These are phyloP conservation scores for Callipepla squamata DNA, from an alignment of 2,113 vertebrate genomes.

Conservation along the genomic window DNA sequence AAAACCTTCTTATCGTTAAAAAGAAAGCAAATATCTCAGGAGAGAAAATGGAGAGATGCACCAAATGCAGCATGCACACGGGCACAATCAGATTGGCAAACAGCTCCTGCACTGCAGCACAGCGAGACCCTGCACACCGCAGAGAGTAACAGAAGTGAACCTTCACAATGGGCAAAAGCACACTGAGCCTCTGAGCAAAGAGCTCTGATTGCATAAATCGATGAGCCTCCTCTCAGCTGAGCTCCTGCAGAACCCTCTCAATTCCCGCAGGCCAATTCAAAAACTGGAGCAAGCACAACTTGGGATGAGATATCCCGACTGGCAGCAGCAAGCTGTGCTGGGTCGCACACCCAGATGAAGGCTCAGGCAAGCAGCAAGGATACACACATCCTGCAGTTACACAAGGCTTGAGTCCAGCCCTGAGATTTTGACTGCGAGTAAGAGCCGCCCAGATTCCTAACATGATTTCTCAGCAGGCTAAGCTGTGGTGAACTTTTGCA, in stretches of 20 bases:
- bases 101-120: background rate
- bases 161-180: background rate
- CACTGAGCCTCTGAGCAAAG: background rate
- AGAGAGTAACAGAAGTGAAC: background rate
- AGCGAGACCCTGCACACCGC: accelerated
- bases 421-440: background rate
- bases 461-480: background rate
- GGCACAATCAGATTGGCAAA: background rate
- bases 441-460: background rate
- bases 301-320: background rate
- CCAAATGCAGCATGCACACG: background rate
- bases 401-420: background rate
- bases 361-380: background rate
- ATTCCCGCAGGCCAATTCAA: background rate
- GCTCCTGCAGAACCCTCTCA: background rate
- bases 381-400: background rate
- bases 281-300: background rate
- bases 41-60: background rate
- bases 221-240: background rate
- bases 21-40: background rate
- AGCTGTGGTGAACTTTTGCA: background rate
- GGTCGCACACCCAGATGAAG: background rate
- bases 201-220: background rate
- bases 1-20: background rate
- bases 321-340: background rate